Base-by-base conservation (phyloP, 2,888 invertebrate genomes). In the Drosophila paucipuncta region DNA sequence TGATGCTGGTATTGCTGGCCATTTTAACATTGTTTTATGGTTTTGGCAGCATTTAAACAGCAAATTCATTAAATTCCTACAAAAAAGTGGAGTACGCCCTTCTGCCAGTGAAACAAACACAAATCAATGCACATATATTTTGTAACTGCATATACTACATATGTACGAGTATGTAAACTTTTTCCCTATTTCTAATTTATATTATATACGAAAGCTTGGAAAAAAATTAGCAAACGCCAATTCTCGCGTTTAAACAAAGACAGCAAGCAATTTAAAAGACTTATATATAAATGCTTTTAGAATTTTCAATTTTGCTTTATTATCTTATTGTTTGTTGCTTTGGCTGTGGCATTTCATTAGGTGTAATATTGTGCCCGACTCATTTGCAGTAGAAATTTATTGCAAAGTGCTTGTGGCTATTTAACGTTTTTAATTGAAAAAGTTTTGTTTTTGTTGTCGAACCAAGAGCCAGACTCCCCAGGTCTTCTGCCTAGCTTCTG, bases 361-460 rank as follows among this genome's bases (percentile, higher is more conserved):
- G 80, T 76, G 73, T 73, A 74, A 80, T 75, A 82, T 76, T 82
- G 80, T 72, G 68, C 78, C 53, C 37, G 61, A 68, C 72, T 82
- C 80, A 78, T 74, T 78, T 80, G 71, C 76, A 78, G 76, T 54
- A 47, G 50, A 69, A 80, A 83, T 84, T 84, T 82, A 83, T 83
- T 75, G 80, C 84, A 74, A 84, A 84, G 84, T 76, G 84, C 83
- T 80, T 76, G 83, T 69, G 83, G 83, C 83, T 84, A 82, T 84
- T 84, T 84, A 84, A 80, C 78, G 83, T 83, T 84, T 84, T 82
- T 84, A 84, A 84, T 83, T 84, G 83, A 84, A 84, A 84, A 84
- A 84, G 64, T 84, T 84, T 83, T 83, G 82, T 83, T 84, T 82
- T 80, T 78, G 80, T 75, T 80, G 82, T 71, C 78, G 73, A 68